These are phyloP conservation scores for Drosophila gaucha DNA, from an alignment of 2,888 invertebrate species.

Conservation along the genomic window DNA sequence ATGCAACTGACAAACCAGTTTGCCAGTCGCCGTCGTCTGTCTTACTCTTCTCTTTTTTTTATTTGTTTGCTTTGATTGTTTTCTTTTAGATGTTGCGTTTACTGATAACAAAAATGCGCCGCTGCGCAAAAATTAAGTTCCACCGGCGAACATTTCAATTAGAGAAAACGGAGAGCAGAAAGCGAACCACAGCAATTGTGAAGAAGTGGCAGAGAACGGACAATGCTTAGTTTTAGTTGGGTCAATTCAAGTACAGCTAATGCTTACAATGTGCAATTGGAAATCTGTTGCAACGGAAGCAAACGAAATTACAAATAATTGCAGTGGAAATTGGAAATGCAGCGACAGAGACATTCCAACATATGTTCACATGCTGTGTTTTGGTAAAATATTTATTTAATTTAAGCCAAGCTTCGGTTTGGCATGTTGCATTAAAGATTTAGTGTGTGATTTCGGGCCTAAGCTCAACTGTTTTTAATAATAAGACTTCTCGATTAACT, in stretches of 20 bases:
- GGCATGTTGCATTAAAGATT: neutral
- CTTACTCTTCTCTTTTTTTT: conserved; percentile 9
- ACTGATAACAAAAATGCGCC: conserved; percentile 57
- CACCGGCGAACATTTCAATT: conserved; percentile 66
- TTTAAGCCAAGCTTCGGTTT: too few species aligned
- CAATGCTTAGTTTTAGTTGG: conserved; percentile 41
- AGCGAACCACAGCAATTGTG: conserved; percentile 19
- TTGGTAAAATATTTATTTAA: neutral
- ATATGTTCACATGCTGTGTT: neutral
- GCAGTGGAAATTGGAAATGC: neutral
- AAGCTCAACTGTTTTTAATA: too few species aligned
- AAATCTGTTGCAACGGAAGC: conserved; percentile 1
- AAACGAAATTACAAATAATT: conserved; percentile 15
- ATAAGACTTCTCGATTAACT: too few species aligned
- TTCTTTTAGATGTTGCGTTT: conserved; percentile 38
- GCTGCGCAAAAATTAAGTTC: conserved; percentile 61
- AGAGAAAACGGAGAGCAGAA: conserved; percentile 22
- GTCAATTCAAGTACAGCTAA: conserved; percentile 45
- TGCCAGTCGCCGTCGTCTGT: conserved; percentile 7
- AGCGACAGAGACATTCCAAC: neutral
- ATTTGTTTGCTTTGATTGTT: conserved; percentile 13
- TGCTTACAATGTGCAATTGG: conserved; percentile 34
- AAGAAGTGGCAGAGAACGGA: conserved; percentile 1
- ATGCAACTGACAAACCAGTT: conserved; percentile 57
- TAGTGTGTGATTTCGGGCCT: too few species aligned